Evolutionary conservation across 2,113 vertebrate genomes (phyloP).

Genomic region (Trochalopteron elliotii): DNA sequence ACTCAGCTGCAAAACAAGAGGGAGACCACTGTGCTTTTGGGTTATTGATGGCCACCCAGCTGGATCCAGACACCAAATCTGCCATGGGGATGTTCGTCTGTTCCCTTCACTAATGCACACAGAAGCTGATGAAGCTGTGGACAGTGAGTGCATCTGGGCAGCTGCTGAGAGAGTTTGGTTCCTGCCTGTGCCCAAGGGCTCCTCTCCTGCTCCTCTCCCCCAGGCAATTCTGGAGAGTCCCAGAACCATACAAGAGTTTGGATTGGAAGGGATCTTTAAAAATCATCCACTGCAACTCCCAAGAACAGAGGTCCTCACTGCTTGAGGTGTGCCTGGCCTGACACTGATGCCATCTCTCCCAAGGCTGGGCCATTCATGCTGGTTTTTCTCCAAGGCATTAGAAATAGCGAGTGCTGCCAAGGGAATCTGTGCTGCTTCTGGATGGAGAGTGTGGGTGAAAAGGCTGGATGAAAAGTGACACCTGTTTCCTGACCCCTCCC

Average conservation of each 20-base stretch:
- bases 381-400: neutral
- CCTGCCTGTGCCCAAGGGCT: neutral
- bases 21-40: neutral
- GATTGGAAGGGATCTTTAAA: neutral
- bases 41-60: rapidly evolving
- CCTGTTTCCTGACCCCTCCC: neutral
- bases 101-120: neutral
- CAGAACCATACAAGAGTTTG: neutral
- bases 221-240: neutral
- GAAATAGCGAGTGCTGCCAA: neutral
- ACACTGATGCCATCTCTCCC: neutral
- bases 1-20: neutral
- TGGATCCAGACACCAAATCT: neutral
- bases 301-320: neutral
- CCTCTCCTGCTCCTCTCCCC: neutral
- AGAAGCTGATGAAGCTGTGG: neutral
- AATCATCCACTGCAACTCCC: neutral
- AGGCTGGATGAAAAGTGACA: neutral
- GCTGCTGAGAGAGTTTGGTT: neutral
- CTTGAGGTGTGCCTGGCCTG: neutral
- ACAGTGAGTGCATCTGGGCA: rapidly evolving
- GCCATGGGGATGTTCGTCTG: rapidly evolving
- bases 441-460: neutral
- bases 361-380: neutral
- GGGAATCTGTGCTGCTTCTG: neutral